Conservation (phyloP, 2,797 vertebrate genomes). For the Zenarchopterus dispar region DNA sequence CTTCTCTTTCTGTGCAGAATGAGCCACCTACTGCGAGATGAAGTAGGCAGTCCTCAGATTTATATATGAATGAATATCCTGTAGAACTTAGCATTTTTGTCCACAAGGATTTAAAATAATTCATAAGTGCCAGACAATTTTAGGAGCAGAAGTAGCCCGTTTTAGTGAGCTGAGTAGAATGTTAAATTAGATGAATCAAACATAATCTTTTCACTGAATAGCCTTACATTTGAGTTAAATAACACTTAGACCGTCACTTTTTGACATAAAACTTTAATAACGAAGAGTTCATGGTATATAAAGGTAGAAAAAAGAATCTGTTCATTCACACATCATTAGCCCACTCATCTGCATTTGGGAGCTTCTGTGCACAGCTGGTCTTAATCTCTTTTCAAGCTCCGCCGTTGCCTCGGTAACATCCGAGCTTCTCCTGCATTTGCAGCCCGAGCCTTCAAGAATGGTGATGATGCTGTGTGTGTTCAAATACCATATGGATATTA, state of each 20-base stretch:
- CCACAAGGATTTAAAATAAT: constrained; percentile 28
- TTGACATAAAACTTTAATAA: background rate
- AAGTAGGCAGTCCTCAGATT: constrained; percentile 13
- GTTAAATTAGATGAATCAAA: background rate
- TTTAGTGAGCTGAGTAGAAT: constrained; percentile 1
- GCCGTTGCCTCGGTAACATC: too few relatives aligned
- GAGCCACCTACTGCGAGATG: background rate
- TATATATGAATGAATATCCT: constrained; percentile 24
- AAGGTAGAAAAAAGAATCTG: too few relatives aligned
- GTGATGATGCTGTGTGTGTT: background rate
- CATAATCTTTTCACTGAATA: background rate
- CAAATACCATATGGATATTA: background rate
- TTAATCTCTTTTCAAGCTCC: too few relatives aligned
- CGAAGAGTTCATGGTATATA: background rate
- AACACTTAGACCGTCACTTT: background rate
- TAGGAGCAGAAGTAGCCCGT: constrained; percentile 6
- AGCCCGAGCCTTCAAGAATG: background rate
- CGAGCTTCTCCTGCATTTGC: background rate
- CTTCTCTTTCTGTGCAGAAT: constrained; percentile 9
- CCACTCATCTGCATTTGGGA: too few relatives aligned
- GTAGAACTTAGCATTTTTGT: constrained; percentile 18
- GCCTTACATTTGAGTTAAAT: background rate
- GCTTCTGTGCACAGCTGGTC: too few relatives aligned
- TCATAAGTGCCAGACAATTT: constrained; percentile 12
- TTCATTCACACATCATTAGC: too few relatives aligned